These are phyloP conservation scores for Numida meleagris DNA, from an alignment of 2,113 vertebrate genomes.

Conservation along the genomic window DNA sequence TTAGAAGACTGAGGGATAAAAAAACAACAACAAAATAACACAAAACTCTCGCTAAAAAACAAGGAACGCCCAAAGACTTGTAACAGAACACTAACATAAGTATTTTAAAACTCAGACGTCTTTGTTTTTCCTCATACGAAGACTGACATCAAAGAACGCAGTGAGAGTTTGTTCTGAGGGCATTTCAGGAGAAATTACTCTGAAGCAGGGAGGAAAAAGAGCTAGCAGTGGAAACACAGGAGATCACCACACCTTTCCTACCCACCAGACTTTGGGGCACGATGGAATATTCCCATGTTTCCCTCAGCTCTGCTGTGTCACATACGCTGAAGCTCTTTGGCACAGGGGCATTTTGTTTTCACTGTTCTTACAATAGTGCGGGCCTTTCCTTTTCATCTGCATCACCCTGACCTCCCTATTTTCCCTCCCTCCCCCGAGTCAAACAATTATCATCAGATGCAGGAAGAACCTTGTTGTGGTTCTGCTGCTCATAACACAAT, in stretches of 20 bases:
- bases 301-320: neutral
- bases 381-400: neutral
- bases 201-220: neutral
- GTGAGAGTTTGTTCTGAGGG: neutral
- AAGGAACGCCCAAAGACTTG: conserved; percentile 31
- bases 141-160: conserved; percentile 30
- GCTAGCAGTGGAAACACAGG: neutral
- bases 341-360: conserved; percentile 16
- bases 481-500: conserved; percentile 64
- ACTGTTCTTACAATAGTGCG: neutral
- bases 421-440: neutral
- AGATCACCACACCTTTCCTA: neutral
- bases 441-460: conserved; percentile 45
- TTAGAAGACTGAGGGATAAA: neutral
- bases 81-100: conserved; percentile 42
- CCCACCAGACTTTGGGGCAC: neutral
- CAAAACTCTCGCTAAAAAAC: conserved; percentile 24
- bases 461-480: conserved; percentile 68
- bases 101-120: conserved; percentile 34
- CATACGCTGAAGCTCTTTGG: neutral
- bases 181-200: neutral
- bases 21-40: conserved; percentile 22
- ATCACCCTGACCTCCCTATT: conserved; percentile 4
- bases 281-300: neutral
- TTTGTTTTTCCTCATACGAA: conserved; percentile 5